Conservation (phyloP, 1,140 invertebrate genomes). For the Elysia chlorotica region DNA sequence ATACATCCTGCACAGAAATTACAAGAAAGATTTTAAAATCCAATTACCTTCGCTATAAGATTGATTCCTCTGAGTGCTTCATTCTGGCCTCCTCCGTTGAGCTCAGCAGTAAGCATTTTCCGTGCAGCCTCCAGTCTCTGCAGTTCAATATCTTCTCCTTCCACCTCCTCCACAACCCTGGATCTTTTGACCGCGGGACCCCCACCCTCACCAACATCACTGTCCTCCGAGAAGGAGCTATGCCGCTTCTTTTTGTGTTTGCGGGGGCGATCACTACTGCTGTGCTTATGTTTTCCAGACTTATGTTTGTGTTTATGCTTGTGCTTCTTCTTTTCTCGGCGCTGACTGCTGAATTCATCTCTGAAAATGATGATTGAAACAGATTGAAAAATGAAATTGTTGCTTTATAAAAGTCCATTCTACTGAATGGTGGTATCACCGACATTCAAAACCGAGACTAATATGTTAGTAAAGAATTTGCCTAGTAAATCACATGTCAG, state of each 20-base stretch:
- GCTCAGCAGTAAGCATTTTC: conserved; percentile 49
- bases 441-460: too few species aligned
- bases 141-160: conserved; percentile 42
- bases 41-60: conserved; percentile 42
- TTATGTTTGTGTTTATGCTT: conserved; percentile 52
- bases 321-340: conserved; percentile 24
- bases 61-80: conserved; percentile 44
- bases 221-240: conserved; percentile 27
- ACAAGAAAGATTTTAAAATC: not conserved
- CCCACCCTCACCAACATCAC: conserved; percentile 23
- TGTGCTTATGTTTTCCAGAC: conserved; percentile 60
- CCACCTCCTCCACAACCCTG: not conserved
- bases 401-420: too few species aligned
- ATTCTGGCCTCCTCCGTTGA: conserved; percentile 33
- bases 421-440: too few species aligned
- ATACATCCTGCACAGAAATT: not conserved
- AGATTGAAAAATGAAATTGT: conserved; percentile 5
- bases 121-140: conserved; percentile 60
- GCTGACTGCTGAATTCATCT: conserved; percentile 9
- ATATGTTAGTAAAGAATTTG: too few species aligned
- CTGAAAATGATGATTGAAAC: not conserved
- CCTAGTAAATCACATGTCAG: too few species aligned
- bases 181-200: conserved; percentile 17
- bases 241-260: conserved; percentile 53
- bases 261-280: conserved; percentile 31